Evolutionary conservation across 1,140 invertebrate species (phyloP), one percentile per base, ranked within the genome.

Genomic region (Trichoplusia ni): DNA sequence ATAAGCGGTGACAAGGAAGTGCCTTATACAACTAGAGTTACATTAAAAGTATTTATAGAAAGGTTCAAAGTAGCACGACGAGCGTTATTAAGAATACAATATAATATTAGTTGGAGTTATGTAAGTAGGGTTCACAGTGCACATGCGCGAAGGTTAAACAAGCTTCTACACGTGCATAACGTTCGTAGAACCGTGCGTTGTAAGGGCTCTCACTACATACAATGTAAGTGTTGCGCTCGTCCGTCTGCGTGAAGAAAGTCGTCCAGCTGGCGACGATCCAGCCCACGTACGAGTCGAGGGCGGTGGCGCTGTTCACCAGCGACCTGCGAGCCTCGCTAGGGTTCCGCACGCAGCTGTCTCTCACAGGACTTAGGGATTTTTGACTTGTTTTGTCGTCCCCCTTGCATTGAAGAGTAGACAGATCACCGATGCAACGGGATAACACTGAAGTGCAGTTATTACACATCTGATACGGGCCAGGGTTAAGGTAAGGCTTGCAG

Each of bases 381-480:
- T 53, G 35, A 21, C 58, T 68, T 27, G 65, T 47, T 16, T 58
- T 67, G 13, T 69, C 47, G 25, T 61, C 16, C 19, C 67, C 66
- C 64, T 77, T 79, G 69, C 86, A 87, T 74, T 77, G 79, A 63
- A 90, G 68, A 35, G 79, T 76, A 14, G 82, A 82, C 59, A 91
- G 79, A 72, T 90, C 88, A 38, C 87, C 86, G 77, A 91, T 83
- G 80, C 90, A 91, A 68, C 90, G 87, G 66, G 69, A 84, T 73
- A 91, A 75, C 71, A 91, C 90, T 91, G 75, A 49, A 77, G 74
- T 71, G 72, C 69, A 76, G 67, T 74, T 70, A 73, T 69, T 65
- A 58, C 63, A 46, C 68, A 27, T 61, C 71, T 71, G 69, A 65
- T 68, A 42, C 29, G 62, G 63, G 63, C 64, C 67, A 78, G 61